Evolutionary conservation across 1,140 invertebrate genomes (phyloP), one percentile per base, ranked within the genome.

Genomic region (Gonatopus flavifemur): DNA sequence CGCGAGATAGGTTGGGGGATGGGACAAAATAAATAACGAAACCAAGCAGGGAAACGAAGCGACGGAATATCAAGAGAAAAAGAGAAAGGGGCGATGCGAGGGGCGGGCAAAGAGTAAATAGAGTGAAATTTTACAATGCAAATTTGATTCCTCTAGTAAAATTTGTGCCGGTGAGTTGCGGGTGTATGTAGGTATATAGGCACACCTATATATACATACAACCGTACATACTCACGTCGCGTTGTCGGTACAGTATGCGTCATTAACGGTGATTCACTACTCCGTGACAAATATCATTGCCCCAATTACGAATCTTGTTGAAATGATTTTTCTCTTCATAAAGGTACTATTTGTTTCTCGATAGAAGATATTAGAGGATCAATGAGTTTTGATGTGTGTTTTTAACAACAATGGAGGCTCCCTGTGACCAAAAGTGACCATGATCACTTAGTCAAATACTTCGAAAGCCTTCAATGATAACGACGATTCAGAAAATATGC

Each of bases 61-160:
- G 42, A 36, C 28, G 12, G 22, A 19, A 36, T 3, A 30, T 33
- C 16, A 47, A 36, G 21, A 25, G 39, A 25, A 38, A 43, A 47
- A 59, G 47, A 37, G 57, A 52, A 33, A 30, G 38, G 40, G 36
- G 45, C 19, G 25, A 22, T 28, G 42, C 37, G 43, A 52, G 36
- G 20, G 37, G 20, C 10, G 33, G n/a, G 44, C 25, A 31, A 33
- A 40, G 48, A 33, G 22, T 32, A 52, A 30, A 37, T 45, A 45
- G 41, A 49, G 46, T 45, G 56, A 52, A 52, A 58, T 56, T 58
- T 58, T 55, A 51, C 52, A 61, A 58, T 60, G 58, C 59, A 64
- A 64, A 64, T 64, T 61, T 59, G 39, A 61, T 58, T n/a, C n/a
- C n/a, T n/a, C n/a, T n/a, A n/a, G n/a, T n/a, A n/a, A n/a, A n/a